Evolutionary conservation across 35 echinoderm and acorn worm genomes (phyloP).

Genomic region (Heliocidaris erythrogramma): DNA sequence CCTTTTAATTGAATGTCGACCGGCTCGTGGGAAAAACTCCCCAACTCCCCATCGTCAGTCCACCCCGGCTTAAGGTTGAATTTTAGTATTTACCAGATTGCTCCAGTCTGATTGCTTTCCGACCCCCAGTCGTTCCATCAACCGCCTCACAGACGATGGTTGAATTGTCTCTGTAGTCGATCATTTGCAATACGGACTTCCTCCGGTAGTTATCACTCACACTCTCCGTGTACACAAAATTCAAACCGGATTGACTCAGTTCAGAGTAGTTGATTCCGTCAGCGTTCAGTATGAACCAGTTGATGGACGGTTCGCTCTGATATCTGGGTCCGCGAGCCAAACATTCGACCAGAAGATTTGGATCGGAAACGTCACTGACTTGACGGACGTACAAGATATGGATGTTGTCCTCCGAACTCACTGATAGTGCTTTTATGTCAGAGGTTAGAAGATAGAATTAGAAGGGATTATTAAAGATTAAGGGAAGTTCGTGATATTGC

Average conservation of each 20-base stretch:
- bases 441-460: too few relatives aligned
- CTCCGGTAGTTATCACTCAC: background rate
- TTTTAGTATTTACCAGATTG: background rate
- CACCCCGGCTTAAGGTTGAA: too few relatives aligned
- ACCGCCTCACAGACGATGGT: constrained; percentile 24
- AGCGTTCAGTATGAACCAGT: constrained; percentile 18
- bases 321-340: background rate
- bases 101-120: background rate
- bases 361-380: constrained; percentile 16
- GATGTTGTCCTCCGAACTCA: background rate
- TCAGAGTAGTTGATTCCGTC: background rate
- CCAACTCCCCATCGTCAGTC: too few relatives aligned
- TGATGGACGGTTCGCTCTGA: background rate
- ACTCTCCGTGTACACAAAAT: background rate
- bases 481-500: too few relatives aligned
- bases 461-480: too few relatives aligned
- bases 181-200: background rate
- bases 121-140: background rate
- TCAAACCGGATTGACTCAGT: constrained; percentile 3
- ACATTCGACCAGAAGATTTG: constrained; percentile 13
- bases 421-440: background rate
- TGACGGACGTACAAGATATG: constrained; percentile 4
- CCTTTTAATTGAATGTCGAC: too few relatives aligned
- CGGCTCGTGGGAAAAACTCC: too few relatives aligned
- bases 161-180: background rate